phyloP scores from a whole-genome alignment of 2,888 invertebrate genomes.

The Euzophera pinguis region DNA sequence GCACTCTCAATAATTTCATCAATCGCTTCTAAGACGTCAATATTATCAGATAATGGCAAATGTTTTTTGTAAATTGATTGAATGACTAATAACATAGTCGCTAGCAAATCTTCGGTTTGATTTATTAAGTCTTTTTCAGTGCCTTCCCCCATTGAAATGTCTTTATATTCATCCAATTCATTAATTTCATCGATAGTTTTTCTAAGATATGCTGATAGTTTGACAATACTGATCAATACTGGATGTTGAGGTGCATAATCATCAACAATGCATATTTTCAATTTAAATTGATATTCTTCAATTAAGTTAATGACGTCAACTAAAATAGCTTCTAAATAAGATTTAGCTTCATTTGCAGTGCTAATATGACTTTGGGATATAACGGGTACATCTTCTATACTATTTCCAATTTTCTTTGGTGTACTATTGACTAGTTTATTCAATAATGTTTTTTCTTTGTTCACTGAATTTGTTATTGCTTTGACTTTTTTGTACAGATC shows the following conservation, averaged over 20 bases:
- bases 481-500: slow-evolving; percentile 51
- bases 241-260: slow-evolving; percentile 49
- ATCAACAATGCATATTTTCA: slow-evolving; percentile 35
- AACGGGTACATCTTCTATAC: slow-evolving; percentile 27
- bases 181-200: slow-evolving; percentile 38
- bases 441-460: slow-evolving; percentile 58
- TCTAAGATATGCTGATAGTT: slow-evolving; percentile 45
- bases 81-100: slow-evolving; percentile 50
- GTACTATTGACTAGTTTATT: slow-evolving; percentile 45
- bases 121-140: slow-evolving; percentile 32
- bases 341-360: slow-evolving; percentile 44
- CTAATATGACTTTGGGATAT: slow-evolving; percentile 61
- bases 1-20: slow-evolving; percentile 57
- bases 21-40: slow-evolving; percentile 55
- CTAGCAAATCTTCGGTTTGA: slow-evolving; percentile 59
- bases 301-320: slow-evolving; percentile 44
- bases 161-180: slow-evolving; percentile 36
- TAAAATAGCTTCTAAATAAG: slow-evolving; percentile 43
- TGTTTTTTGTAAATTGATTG: slow-evolving; percentile 69
- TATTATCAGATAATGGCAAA: slow-evolving; percentile 45
- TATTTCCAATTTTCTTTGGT: slow-evolving; percentile 49
- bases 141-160: slow-evolving; percentile 41
- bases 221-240: slow-evolving; percentile 45
- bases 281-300: slow-evolving; percentile 47
- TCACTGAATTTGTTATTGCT: slow-evolving; percentile 43